Evolutionary conservation across 2,888 invertebrate genomes (phyloP).

Genomic region (Rhagonycha lutea): DNA sequence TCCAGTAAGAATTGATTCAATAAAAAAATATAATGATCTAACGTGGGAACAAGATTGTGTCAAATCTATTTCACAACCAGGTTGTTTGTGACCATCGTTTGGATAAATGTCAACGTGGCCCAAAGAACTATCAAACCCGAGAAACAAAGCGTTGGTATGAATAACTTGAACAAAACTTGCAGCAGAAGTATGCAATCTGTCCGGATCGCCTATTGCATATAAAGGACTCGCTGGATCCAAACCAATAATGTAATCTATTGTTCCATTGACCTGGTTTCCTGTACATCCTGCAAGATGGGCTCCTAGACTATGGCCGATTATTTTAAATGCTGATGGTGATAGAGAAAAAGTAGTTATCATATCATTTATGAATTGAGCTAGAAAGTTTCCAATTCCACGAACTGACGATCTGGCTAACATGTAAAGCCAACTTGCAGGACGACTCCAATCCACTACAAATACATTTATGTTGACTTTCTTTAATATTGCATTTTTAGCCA

Average conservation of each 20-base stretch:
- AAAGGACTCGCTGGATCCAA: conserved; percentile 48
- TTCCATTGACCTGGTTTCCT: conserved; percentile 35
- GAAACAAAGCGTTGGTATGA: conserved; percentile 42
- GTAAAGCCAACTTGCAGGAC: conserved; percentile 37
- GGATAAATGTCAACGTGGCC: conserved; percentile 51
- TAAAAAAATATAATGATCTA: conserved; percentile 53
- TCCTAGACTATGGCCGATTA: conserved; percentile 46
- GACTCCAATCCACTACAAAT: conserved; percentile 47
- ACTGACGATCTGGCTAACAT: conserved; percentile 34
- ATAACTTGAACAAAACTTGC: conserved; percentile 49
- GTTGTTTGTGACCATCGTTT: conserved; percentile 48
- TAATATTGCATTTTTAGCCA: conserved; percentile 37
- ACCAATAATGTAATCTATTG: conserved; percentile 45
- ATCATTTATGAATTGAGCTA: conserved; percentile 40
- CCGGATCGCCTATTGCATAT: conserved; percentile 15
- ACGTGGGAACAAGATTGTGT: conserved; percentile 54
- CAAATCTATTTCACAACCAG: conserved; percentile 48
- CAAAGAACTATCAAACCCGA: conserved; percentile 39
- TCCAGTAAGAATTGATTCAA: conserved; percentile 50
- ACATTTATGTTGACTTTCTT: conserved; percentile 42
- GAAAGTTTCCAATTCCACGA: conserved; percentile 35
- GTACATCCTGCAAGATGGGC: conserved; percentile 47
- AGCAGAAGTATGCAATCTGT: conserved; percentile 46
- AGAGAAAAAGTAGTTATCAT: conserved; percentile 35
- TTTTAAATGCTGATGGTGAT: conserved; percentile 29